Evolutionary conservation across 2,113 vertebrate genomes (phyloP), one percentile per base, ranked within the genome.

Genomic region (Geothlypis trichas): DNA sequence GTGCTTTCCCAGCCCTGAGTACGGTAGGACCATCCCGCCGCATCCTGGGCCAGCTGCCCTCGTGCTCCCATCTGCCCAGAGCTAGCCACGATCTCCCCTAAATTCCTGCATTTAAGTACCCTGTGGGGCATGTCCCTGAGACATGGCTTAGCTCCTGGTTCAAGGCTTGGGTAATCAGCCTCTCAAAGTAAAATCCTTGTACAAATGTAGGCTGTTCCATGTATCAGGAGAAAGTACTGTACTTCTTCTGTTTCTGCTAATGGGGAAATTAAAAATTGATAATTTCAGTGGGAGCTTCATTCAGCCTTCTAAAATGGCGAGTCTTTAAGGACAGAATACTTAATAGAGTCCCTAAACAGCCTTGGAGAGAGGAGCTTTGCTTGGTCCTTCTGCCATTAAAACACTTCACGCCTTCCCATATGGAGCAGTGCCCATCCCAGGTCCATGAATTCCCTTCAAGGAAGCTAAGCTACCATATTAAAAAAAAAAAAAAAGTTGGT

Each of bases 241-340:
- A 37, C 69, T 76, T 2, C 54, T 91, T 89, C 90, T 92, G 85
- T 76, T 93, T 80, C 79, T 90, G 79, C 90, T 96, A 95, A 96
- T 92, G 88, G 88, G 81, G 62, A 93, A 94, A 96, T 93, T 87
- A 96, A 92, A 94, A 93, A 96, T 96, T 91, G 23, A 93, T 91
- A 58, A 66, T 89, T 65, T 66, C 80, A 65, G 58, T 42, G 81
- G 66, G 79, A 81, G 76, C 72, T 92, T 74, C 44, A 44, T 96
- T 84, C 84, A 84, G 69, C 44, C 81, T 91, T 88, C 72, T 78
- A 46, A 90, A 96, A 86, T 65, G 68, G 69, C 2, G 15, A 78
- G 27, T 61, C 72, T 84, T 92, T 42, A 76, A 78, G 88, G 52
- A 55, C 47, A 77, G 82, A 95, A 69, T 75, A 54, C 65, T 87